A percentile compares a stretch with the other conserved stretches of the same genome.
Conservation (phyloP, 1,140 invertebrate genomes). For the Paraescarpia echinospica region DNA sequence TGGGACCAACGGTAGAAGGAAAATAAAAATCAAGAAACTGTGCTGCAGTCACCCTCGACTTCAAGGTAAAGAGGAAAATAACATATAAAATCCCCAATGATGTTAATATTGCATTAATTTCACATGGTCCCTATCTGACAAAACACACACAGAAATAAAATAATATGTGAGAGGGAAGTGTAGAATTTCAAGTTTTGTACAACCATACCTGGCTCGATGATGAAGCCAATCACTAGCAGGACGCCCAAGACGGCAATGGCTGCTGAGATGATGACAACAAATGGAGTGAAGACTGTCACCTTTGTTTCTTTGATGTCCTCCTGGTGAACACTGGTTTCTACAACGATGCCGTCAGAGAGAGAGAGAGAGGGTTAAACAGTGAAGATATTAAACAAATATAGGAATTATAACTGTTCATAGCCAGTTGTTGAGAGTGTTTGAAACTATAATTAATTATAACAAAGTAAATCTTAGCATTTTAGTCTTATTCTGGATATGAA, state of each 20-base stretch:
- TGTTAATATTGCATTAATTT: neutral
- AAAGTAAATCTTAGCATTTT: too few species aligned
- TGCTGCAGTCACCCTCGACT: too few species aligned
- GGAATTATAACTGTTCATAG: too few species aligned
- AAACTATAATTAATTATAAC: too few species aligned
- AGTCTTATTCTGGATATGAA: too few species aligned
- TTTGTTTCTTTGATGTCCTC: slow-evolving; percentile 15
- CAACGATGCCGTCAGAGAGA: neutral
- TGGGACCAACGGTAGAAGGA: too few species aligned
- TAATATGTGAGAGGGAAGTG: neutral
- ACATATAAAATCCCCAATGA: neutral
- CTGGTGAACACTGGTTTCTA: slow-evolving; percentile 27
- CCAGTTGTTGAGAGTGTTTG: too few species aligned
- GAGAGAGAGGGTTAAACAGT: neutral
- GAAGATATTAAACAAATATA: too few species aligned
- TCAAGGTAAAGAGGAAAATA: too few species aligned
- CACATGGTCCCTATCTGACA: neutral
- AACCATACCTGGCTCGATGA: slow-evolving; percentile 28
- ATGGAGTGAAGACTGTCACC: slow-evolving; percentile 26
- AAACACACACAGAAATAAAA: neutral
- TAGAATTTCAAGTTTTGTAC: neutral
- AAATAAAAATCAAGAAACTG: too few species aligned
- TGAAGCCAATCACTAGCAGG: slow-evolving; percentile 27
- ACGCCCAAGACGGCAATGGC: slow-evolving; percentile 25
- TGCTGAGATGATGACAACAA: slow-evolving; percentile 28